Base-by-base conservation (phyloP, 2,113 vertebrate species). In the Cyprinodon brontotheroides region DNA sequence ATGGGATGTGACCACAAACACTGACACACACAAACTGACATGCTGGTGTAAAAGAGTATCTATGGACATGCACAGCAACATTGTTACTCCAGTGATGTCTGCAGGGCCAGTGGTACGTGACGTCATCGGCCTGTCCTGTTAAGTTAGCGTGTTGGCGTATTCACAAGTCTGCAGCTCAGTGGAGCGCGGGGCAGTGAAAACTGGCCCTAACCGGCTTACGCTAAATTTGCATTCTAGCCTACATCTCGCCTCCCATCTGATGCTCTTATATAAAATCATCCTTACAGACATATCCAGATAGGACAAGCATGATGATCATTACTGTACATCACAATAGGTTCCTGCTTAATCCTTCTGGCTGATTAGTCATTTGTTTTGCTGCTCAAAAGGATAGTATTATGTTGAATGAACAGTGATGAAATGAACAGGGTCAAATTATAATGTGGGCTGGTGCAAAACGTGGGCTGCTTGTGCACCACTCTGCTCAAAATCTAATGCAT, bases 81-180 rank as follows among this genome's bases (percentile, higher is more conserved):
- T 68, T 89, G 87, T 89, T 86, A 89, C 86, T 91, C 83, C 77
- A 83, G 75, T 48, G 65, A 89, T 85, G 85, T 86, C 88, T 89
- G 78, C 85, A 73, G 86, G 84, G 88, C 78, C 84, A 59, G 20
- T 83, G 86, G 85, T 78, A 53, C 68, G 87, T 93, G 92, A 93
- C 89, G 92, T 94, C 92, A 94, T 92, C 86, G 84, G 91, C 87
- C 89, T 94, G 93, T 93, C 94, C 81, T 79, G 78, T 93, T 91
- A 80, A 76, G 90, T 94, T 94, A 94, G 82, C 65, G 82, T 87
- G 71, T 79, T 89, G 73, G 79, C 59, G 82, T 88, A 86, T 91
- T 91, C 77, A 82, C 76, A 72, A 91, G 87, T 91, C 87, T 79
- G 63, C 86, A 89, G 89, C 89, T 89, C 88, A 81, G 80, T 87